Conservation (phyloP, 2,797 vertebrate species). For the Decapterus maruadsi region DNA sequence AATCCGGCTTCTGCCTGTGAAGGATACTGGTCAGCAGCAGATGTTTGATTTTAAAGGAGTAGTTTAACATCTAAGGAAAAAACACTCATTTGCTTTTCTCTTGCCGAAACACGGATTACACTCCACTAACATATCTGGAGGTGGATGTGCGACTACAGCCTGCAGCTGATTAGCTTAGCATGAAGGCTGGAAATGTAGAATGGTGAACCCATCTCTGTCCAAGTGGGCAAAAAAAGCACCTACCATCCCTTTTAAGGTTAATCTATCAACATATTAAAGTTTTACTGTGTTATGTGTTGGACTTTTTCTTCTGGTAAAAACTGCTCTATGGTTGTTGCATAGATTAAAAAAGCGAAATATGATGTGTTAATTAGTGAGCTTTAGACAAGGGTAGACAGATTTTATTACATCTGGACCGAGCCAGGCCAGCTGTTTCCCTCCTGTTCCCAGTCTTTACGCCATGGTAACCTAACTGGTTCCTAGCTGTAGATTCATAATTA, state of each 20-base stretch:
- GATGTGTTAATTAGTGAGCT: background rate
- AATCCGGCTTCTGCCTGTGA: background rate
- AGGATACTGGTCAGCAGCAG: background rate
- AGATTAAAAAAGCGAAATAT: background rate
- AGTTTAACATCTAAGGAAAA: background rate
- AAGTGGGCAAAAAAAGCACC: background rate
- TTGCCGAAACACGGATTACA: background rate
- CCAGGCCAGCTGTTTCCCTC: background rate
- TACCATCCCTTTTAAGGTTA: background rate
- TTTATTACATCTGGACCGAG: background rate
- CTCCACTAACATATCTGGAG: background rate
- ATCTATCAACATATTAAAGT: background rate
- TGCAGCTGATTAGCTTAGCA: background rate
- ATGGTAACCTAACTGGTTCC: background rate
- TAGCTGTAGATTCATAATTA: background rate
- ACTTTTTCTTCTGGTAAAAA: background rate
- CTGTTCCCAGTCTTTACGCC: background rate
- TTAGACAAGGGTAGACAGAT: background rate
- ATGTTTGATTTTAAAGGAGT: constrained; percentile 4
- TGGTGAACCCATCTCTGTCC: background rate
- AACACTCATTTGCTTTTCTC: background rate
- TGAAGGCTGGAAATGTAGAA: background rate
- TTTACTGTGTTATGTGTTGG: background rate
- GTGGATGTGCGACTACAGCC: background rate
- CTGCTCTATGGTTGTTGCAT: background rate